Percentiles rank a stretch among this genome's conserved stretches.
These are phyloP conservation scores for Sturnus vulgaris DNA, from an alignment of 2,113 vertebrate genomes.

Conservation along the genomic window DNA sequence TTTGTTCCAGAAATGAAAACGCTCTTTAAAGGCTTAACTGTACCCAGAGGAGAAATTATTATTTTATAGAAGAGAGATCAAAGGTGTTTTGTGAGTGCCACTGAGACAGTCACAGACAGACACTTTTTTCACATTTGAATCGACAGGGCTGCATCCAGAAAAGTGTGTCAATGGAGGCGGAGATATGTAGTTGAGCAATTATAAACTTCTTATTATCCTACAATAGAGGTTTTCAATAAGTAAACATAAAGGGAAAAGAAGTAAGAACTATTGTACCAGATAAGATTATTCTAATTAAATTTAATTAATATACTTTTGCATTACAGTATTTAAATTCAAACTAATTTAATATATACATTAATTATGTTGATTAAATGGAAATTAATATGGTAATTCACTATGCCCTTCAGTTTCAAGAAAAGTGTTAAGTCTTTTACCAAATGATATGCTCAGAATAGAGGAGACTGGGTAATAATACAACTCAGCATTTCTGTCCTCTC, in stretches of 20 bases:
- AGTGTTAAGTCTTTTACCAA: neutral
- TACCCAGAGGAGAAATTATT: neutral
- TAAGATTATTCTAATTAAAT: constrained; percentile 40
- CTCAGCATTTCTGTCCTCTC: neutral
- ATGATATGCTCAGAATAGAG: neutral
- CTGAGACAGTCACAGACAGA: neutral
- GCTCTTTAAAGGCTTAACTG: neutral
- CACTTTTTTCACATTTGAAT: neutral
- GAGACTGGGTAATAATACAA: neutral
- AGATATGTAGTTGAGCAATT: neutral
- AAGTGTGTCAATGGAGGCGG: rapidly evolving
- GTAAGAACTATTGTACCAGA: neutral
- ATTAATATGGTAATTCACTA: constrained; percentile 1
- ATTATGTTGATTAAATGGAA: neutral
- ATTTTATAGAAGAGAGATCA: neutral
- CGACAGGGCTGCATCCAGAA: neutral
- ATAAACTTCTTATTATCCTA: neutral
- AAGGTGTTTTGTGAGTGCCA: neutral
- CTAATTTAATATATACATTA: constrained; percentile 44
- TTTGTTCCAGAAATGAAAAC: neutral
- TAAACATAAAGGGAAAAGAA: neutral
- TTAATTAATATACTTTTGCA: constrained; percentile 31
- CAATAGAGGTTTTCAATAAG: neutral
- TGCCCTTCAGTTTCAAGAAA: constrained; percentile 4
- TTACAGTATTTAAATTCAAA: neutral